Base-by-base conservation (phyloP, 1,140 invertebrate genomes). In the Drosophila lacertosa region DNA sequence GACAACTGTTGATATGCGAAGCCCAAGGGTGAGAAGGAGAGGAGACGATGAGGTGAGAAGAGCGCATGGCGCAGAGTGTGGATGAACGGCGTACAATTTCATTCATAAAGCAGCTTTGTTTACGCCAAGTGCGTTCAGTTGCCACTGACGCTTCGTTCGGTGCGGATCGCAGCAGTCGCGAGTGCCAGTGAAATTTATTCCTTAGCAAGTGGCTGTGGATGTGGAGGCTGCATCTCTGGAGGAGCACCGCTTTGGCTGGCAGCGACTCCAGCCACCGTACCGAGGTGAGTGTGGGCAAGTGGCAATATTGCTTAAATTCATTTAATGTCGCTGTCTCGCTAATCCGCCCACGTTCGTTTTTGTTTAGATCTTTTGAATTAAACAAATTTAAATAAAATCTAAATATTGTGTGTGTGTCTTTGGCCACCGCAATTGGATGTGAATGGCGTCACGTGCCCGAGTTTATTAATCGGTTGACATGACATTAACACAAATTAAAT, bases 191-290 rank as follows among this genome's bases (percentile, higher is more conserved):
- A 37, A 37, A 13, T 33, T 55, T 40, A 18, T 2, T 11, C 9
- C 9, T 10, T 11, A 29, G 20, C 5, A n/a, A 3, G 7, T 40
- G 47, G 33, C 40, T 3, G 2, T 32, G 59, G 62, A 58, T 26
- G 2, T 3, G 9, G 10, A 2, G 9, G 0, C 29, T 3, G 2
- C 29, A 32, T 10, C 3, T 32, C 10, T 10, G 95, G 95, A 9
- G 96, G 95, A 0, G 94, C 95, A n/a, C n/a, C n/a, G n/a, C n/a
- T n/a, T n/a, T n/a, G n/a, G n/a, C 33, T 93, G 96, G 72, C 97
- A 97, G 20, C 4, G 20, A 22, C 20, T 93, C n/a, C n/a, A n/a
- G n/a, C n/a, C n/a, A n/a, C n/a, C n/a, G n/a, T n/a, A n/a, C n/a
- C n/a, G n/a, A n/a, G 96, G 96, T 95, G 90, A 92, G 92, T 44